Evolutionary conservation across 2,888 invertebrate genomes (phyloP).

Genomic region (Andrena praecox): DNA sequence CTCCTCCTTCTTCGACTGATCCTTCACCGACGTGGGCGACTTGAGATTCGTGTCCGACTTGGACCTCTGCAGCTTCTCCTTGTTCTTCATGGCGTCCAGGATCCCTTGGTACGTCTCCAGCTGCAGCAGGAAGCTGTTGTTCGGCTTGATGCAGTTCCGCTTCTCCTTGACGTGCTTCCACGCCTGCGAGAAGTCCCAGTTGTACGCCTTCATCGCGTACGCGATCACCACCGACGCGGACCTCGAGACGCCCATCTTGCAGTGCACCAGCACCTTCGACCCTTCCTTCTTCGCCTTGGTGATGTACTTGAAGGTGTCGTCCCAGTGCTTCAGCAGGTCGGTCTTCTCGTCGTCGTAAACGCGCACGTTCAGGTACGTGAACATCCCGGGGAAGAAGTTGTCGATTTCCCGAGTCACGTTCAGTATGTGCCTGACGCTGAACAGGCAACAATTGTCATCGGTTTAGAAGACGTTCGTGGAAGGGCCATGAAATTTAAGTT

Average conservation of each 20-base stretch:
- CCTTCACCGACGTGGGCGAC: conserved; percentile 87
- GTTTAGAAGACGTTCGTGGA: neutral
- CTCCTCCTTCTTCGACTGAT: conserved; percentile 78
- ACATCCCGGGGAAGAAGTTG: conserved; percentile 99
- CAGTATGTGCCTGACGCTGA: conserved; percentile 96
- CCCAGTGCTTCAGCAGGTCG: conserved; percentile 98
- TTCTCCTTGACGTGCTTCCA: conserved; percentile 95
- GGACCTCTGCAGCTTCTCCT: conserved; percentile 95
- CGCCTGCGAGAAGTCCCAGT: conserved; percentile 96
- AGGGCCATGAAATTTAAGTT: neutral
- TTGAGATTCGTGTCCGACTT: conserved; percentile 97
- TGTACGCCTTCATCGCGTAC: conserved; percentile 98
- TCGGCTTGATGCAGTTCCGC: conserved; percentile 97
- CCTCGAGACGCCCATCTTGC: conserved; percentile 99
- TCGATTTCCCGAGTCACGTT: conserved; percentile 99
- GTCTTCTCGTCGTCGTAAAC: conserved; percentile 99
- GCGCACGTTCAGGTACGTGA: conserved; percentile 97
- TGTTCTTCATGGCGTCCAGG: conserved; percentile 97
- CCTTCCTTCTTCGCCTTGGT: conserved; percentile 95
- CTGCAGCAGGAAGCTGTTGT: conserved; percentile 96
- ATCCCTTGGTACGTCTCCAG: conserved; percentile 98
- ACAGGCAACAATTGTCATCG: conserved; percentile 74
- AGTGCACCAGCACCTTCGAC: conserved; percentile 98
- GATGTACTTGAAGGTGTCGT: conserved; percentile 98
- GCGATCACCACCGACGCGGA: conserved; percentile 99